These are phyloP conservation scores for Pocillopora verrucosa DNA, from an alignment of 64 coral and sea anemone species.

Conservation along the genomic window DNA sequence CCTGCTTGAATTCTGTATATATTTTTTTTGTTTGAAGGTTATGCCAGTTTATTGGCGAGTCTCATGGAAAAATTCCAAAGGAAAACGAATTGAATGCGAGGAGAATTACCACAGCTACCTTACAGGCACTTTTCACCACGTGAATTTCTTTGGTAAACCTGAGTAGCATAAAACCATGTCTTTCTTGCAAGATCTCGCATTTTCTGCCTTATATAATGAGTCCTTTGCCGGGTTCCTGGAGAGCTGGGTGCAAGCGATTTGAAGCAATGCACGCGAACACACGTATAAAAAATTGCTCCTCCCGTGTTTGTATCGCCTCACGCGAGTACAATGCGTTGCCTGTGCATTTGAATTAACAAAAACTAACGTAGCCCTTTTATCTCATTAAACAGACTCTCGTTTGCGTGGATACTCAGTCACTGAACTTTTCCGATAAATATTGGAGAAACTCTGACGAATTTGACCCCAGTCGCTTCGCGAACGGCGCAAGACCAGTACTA, in stretches of 20 bases:
- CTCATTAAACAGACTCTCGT: slow-evolving; percentile 69
- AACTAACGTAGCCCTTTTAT: not conserved
- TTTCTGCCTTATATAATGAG: too few species aligned
- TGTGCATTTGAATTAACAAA: too few species aligned
- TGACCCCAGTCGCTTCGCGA: slow-evolving; percentile 68
- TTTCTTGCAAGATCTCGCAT: slow-evolving; percentile 87
- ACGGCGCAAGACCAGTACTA: slow-evolving; percentile 44
- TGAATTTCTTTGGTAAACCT: slow-evolving; percentile 87
- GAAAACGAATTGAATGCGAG: slow-evolving; percentile 61
- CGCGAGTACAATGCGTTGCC: too few species aligned
- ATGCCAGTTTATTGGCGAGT: slow-evolving; percentile 51
- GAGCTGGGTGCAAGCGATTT: too few species aligned
- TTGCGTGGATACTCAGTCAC: slow-evolving; percentile 83
- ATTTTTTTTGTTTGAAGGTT: not conserved
- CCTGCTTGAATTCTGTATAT: too few species aligned
- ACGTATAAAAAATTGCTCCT: too few species aligned
- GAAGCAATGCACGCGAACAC: too few species aligned
- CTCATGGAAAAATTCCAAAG: slow-evolving; percentile 70
- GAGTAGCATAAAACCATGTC: slow-evolving; percentile 67
- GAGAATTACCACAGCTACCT: slow-evolving; percentile 73
- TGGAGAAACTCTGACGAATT: slow-evolving; percentile 82
- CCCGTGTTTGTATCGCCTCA: too few species aligned
- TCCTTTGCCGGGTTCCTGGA: too few species aligned
- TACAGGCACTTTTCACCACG: slow-evolving; percentile 77
- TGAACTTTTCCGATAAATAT: slow-evolving; percentile 81